phyloP scores from a whole-genome alignment of 1,140 invertebrate species.

The Drosophila repleta region DNA sequence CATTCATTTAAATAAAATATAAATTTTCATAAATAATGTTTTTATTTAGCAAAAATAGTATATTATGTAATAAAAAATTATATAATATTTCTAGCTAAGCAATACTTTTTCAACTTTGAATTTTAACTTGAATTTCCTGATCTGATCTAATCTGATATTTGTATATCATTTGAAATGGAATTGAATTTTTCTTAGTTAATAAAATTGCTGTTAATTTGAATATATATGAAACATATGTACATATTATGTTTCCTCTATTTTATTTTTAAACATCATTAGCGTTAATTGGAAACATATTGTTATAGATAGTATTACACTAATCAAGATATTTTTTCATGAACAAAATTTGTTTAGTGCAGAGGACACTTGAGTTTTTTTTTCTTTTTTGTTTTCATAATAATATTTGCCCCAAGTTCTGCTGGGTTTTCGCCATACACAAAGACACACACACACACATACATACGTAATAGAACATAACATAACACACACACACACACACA shows the following conservation, averaged over 20 bases:
- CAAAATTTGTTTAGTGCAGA: conserved; percentile 2
- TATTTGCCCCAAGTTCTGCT: conserved; percentile 30
- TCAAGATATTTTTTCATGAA: conserved; percentile 2
- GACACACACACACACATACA: conserved; percentile 7
- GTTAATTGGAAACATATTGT: conserved; percentile 9
- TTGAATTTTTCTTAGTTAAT: too few species aligned
- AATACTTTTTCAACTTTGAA: too few species aligned
- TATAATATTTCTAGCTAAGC: too few species aligned
- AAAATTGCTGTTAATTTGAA: too few species aligned
- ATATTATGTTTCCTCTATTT: not conserved
- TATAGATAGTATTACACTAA: conserved; percentile 1
- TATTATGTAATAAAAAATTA: too few species aligned
- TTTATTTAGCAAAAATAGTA: too few species aligned
- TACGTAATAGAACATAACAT: conserved; percentile 30
- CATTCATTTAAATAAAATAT: too few species aligned
- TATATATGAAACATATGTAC: too few species aligned
- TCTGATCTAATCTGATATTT: too few species aligned
- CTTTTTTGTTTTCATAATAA: conserved; percentile 1
- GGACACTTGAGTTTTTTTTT: conserved; percentile 1
- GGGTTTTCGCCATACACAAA: conserved; percentile 14
- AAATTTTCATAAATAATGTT: too few species aligned
- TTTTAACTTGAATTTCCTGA: too few species aligned
- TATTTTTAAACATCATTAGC: not conserved
- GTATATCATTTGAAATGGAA: too few species aligned
- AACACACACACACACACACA: conserved; percentile 11